Evolutionary conservation across 2,797 vertebrate species (phyloP).

Genomic region (Oreonectes daqikongensis): DNA sequence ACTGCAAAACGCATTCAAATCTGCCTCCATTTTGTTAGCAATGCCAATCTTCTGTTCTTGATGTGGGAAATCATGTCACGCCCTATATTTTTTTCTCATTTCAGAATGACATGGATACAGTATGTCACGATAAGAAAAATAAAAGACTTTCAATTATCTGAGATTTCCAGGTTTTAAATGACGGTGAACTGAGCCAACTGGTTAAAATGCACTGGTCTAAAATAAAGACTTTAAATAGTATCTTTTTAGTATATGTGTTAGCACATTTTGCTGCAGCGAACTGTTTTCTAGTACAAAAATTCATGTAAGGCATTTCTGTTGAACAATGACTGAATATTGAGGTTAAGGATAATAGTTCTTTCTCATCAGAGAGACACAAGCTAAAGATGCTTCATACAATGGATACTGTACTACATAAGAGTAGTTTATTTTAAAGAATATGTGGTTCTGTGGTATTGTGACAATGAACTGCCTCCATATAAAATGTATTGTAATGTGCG

Average conservation of each 20-base stretch:
- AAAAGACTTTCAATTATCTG: not conserved
- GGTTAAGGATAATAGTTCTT: no score
- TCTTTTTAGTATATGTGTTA: no score
- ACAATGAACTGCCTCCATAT: not conserved
- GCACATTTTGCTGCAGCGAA: not conserved
- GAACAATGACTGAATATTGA: not conserved
- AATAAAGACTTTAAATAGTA: not conserved
- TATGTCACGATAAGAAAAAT: no score
- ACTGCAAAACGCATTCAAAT: no score
- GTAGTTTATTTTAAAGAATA: slow-evolving; percentile 1
- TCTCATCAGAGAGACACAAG: not conserved
- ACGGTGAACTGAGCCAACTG: not conserved
- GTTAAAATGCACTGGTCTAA: not conserved
- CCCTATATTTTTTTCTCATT: no score
- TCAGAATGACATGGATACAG: no score
- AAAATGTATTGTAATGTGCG: slow-evolving; percentile 19
- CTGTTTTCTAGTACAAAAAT: not conserved
- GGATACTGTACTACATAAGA: not conserved
- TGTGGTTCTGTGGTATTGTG: not conserved
- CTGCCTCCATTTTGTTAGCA: no score
- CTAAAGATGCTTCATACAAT: not conserved
- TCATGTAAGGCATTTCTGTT: not conserved
- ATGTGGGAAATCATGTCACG: no score
- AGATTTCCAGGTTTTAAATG: not conserved
- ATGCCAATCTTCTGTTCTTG: no score